Evolutionary conservation across 2,888 invertebrate genomes (phyloP), one percentile per base, ranked within the genome.

Genomic region (Hirtodrosophila trivittata): DNA sequence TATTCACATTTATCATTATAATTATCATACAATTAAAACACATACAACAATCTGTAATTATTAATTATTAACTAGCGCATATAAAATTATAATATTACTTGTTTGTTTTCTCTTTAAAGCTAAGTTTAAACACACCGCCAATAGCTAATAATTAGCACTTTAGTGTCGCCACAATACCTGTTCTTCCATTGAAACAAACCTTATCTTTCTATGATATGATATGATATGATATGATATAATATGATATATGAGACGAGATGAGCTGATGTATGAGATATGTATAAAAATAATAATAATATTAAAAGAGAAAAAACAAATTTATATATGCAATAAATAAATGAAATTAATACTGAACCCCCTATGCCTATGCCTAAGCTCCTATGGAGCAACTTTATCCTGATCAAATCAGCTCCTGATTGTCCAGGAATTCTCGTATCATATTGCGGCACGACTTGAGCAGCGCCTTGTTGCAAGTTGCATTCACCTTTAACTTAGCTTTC

Each of bases 121-220:
- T 84, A 86, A 81, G 85, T 81, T 86, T 81, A 86, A 74, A 81
- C 77, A 81, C 77, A 84, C 87, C 80, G 85, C 85, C 81, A 84
- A 86, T 81, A 86, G 81, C 81, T 81, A 81, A 81, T 86, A 81
- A 81, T 81, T 80, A 86, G 87, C 86, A 81, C 77, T 70, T 63
- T 80, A 80, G 80, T 84, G 81, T 86, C 85, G 84, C 85, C 80
- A 80, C 86, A 86, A 81, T 84, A 81, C 80, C 80, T 81, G 80
- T 81, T 81, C 80, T 81, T 81, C 80, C 80, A 81, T 77, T 76
- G 72, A 80, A 72, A 85, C 2, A 80, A 80, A 65, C 80, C 65
- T 78, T 78, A 65, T 65, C 58, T 68, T 78, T 86, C 67, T 62
- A 52, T 47, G 47, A 38, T 37, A 54, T 10, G 46, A 64, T 70